Evolutionary conservation across 2,797 vertebrate genomes (phyloP).

Genomic region (Limosa lapponica): DNA sequence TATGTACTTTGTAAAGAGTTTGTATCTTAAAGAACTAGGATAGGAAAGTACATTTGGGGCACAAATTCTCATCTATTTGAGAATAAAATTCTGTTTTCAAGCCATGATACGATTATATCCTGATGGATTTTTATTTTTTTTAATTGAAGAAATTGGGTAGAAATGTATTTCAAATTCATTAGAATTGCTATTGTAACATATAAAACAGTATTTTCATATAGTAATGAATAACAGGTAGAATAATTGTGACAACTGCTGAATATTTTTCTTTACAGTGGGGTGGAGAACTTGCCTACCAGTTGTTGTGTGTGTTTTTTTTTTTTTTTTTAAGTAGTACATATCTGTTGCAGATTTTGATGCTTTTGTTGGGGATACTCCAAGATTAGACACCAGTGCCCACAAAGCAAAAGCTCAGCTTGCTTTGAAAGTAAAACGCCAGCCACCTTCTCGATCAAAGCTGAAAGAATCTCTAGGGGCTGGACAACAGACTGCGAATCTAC

Average conservation of each 20-base stretch:
- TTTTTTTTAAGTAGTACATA: not conserved
- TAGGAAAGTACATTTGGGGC: not conserved
- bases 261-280: not conserved
- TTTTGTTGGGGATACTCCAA: conserved; percentile 87
- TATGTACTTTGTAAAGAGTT: not conserved
- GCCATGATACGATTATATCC: not conserved
- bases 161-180: not conserved
- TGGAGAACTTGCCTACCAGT: not conserved
- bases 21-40: not conserved
- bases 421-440: conserved; percentile 89
- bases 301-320: not conserved
- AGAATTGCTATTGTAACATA: not conserved
- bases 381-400: conserved; percentile 90
- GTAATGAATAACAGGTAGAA: not conserved
- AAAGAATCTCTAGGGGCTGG: conserved; percentile 80
- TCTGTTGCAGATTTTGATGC: conserved; percentile 83
- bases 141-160: not conserved
- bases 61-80: not conserved
- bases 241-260: not conserved
- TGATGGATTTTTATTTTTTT: not conserved
- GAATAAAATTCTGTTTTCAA: not conserved
- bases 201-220: not conserved
- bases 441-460: conserved; percentile 87
- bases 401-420: conserved; percentile 89
- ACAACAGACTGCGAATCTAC: conserved; percentile 52